These are phyloP conservation scores for Hydrotaea cyrtoneurina DNA, from an alignment of 2,888 invertebrate genomes.

Conservation along the genomic window DNA sequence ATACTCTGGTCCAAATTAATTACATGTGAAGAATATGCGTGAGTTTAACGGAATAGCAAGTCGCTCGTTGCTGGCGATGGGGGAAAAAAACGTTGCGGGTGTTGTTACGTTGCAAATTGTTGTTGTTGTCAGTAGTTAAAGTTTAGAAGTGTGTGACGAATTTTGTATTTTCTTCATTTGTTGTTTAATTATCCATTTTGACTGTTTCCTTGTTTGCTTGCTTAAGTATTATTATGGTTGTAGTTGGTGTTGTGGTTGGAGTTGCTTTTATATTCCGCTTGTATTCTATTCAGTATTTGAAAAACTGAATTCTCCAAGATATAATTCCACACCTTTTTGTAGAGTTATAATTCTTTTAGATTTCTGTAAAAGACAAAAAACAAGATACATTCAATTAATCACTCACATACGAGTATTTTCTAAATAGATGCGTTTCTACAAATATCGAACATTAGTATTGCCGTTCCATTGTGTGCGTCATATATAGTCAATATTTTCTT, in stretches of 20 bases:
- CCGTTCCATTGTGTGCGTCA: neutral
- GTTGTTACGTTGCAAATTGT: neutral
- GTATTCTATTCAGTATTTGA: constrained; percentile 59
- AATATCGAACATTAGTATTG: neutral
- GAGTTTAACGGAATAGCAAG: too few relatives aligned
- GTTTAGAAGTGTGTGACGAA: constrained; percentile 35
- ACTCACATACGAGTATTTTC: neutral
- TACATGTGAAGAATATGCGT: neutral
- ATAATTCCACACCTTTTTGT: constrained; percentile 68
- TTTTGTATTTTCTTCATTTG: constrained; percentile 37
- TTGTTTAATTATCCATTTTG: constrained; percentile 33
- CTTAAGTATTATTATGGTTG: neutral
- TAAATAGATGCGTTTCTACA: too few relatives aligned
- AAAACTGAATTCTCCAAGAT: constrained; percentile 67
- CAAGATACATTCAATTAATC: constrained; percentile 11
- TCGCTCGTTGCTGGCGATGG: neutral
- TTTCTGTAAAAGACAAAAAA: constrained; percentile 63
- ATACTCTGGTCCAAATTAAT: neutral
- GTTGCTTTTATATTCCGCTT: neutral
- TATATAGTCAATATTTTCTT: neutral
- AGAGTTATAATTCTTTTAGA: constrained; percentile 64
- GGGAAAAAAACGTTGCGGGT: neutral
- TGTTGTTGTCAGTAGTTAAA: constrained; percentile 9
- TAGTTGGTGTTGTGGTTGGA: neutral
- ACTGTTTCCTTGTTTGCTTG: constrained; percentile 29